Percentiles rank a stretch among this genome's conserved stretches.
phyloP scores from a whole-genome alignment of 2,888 invertebrate genomes.

The Zygogramma bicolorata region DNA sequence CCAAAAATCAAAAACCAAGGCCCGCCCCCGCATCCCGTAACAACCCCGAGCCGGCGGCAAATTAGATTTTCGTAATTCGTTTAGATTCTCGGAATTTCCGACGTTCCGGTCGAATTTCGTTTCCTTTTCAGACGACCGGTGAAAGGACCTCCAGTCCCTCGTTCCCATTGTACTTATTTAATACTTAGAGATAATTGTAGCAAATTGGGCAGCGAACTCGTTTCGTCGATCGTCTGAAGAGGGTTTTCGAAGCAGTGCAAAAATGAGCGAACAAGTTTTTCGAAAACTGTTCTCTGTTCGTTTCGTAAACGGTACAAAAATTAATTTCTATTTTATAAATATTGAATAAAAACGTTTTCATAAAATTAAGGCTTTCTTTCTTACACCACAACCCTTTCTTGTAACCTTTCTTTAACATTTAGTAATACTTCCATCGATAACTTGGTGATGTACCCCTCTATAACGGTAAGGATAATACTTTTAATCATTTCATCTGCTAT shows the following conservation, averaged over 20 bases:
- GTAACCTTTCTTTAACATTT: neutral
- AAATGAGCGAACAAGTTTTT: constrained; percentile 40
- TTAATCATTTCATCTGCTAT: neutral
- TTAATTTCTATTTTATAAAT: constrained; percentile 47
- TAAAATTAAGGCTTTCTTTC: constrained; percentile 15
- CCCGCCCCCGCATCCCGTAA: constrained; percentile 64
- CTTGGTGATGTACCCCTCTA: neutral
- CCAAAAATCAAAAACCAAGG: constrained; percentile 65
- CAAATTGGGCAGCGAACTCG: constrained; percentile 50
- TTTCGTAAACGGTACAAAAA: constrained; percentile 55
- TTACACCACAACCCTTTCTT: neutral
- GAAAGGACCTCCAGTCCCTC: neutral
- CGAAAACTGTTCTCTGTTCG: constrained; percentile 43
- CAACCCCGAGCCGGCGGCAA: constrained; percentile 61
- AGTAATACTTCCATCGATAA: neutral
- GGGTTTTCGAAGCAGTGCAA: constrained; percentile 40
- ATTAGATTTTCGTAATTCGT: constrained; percentile 18
- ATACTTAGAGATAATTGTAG: constrained; percentile 52
- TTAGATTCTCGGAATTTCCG: constrained; percentile 1
- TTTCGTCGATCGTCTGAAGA: constrained; percentile 51
- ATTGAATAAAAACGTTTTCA: constrained; percentile 37
- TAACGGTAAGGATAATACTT: constrained; percentile 5
- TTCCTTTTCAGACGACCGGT: neutral
- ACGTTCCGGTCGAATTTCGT: neutral
- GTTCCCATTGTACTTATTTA: constrained; percentile 48